Evolutionary conservation across 1,140 invertebrate genomes (phyloP), one percentile per base, ranked within the genome.

Genomic region (Rhagoletis zephyria): DNA sequence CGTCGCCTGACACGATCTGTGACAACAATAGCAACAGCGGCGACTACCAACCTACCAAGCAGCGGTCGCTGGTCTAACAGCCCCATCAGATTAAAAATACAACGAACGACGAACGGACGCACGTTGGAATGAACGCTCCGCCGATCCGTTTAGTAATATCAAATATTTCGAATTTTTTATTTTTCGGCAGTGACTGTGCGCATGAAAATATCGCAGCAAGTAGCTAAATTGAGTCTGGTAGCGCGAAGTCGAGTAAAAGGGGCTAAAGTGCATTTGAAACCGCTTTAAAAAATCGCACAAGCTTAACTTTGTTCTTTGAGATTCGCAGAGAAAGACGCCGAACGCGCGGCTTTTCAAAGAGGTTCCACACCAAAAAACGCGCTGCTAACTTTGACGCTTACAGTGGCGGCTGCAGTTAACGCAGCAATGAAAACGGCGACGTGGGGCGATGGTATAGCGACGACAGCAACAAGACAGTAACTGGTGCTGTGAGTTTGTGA

Each of bases 41-140:
- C 19, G 3, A 30, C 74, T 81, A 48, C 48, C 30, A 30, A 1
- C n/a, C n/a, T n/a, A n/a, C n/a, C n/a, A 56, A 30, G 2, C 56
- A n/a, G 74, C 19, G 74, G 19, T 16, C 74, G 48, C 48, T 19
- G 48, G n/a, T 67, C 30, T 40, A 30, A 3, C 64, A 67, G 61
- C 61, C 64, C 6, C n/a, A 56, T 3, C 74, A 81, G 48, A 81
- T 56, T 30, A 4, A 81, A 19, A 81, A 81, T 42, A 16, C 48
- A 81, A 81, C 74, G 74, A 81, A 81, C 74, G 74, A 81, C 74
- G 48, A 81, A 81, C 74, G 74, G 74, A 81, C 48, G 74, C 14
- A 81, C 74, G 9, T 81, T 81, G 74, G 74, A 56, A 56, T 81
- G 16, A 59, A 59, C 48, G 48, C 74, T 48, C 16, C 16, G 48